Conservation (phyloP, 2,797 vertebrate genomes). For the Apogon hyalosoma region DNA sequence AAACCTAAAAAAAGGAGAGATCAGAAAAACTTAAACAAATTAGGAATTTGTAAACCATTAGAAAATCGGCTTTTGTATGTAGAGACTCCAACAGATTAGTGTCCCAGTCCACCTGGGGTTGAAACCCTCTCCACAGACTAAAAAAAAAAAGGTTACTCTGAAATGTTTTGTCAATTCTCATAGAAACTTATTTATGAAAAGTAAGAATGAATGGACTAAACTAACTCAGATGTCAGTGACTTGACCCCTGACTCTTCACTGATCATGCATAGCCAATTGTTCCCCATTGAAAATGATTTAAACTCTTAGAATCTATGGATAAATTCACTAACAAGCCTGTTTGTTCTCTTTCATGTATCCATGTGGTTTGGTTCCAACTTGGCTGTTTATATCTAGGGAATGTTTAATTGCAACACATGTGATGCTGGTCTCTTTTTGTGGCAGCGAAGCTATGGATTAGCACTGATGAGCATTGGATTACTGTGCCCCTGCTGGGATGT, state of each 20-base stretch:
- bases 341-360: conserved; percentile 20
- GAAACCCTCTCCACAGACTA: conserved; percentile 44
- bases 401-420: conserved; percentile 33
- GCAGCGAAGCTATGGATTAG: conserved; percentile 65
- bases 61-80: conserved; percentile 50
- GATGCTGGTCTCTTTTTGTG: conserved; percentile 56
- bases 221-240: conserved; percentile 50
- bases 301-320: conserved; percentile 10
- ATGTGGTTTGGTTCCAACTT: conserved; percentile 15
- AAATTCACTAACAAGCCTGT: conserved; percentile 1
- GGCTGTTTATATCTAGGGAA: conserved; percentile 28
- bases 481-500: conserved; percentile 73
- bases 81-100: conserved; percentile 54
- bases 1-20: conserved; percentile 64
- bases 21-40: conserved; percentile 68
- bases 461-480: conserved; percentile 74
- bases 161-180: conserved; percentile 47
- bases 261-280: conserved; percentile 29
- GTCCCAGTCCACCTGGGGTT: conserved; percentile 57
- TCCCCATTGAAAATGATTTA: conserved; percentile 6
- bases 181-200: conserved; percentile 39
- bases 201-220: conserved; percentile 35
- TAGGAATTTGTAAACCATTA: conserved; percentile 63
- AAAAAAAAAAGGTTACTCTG: conserved; percentile 48
- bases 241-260: conserved; percentile 51